Base-by-base conservation (phyloP, 2,797 vertebrate species). In the Pyrrhura leucotis region DNA sequence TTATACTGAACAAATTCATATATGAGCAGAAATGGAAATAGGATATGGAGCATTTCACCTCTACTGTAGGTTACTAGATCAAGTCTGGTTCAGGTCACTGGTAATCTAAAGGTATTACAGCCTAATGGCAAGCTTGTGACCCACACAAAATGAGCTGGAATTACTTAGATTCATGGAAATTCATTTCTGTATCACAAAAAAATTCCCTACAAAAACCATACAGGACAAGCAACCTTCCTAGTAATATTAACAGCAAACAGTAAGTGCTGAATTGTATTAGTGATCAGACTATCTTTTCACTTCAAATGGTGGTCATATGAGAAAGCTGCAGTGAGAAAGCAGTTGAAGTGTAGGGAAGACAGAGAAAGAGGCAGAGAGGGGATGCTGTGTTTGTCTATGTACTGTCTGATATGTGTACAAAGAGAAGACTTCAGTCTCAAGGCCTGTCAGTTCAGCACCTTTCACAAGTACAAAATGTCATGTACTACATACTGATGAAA, bases 381-480 rank as follows among this genome's bases (percentile, higher is more conserved):
- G 71, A 42, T 88, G 89, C 54, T 84, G 66, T 95, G 82, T 96
- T 96, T 96, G 88, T 94, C 92, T 95, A 56, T 7, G 73, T 81
- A 78, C 67, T n/a, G 17, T 94, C 80, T 96, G 95, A 94, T 96
- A 95, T 65, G 92, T 92, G 91, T 96, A 96, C 95, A 97, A 97
- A 97, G 91, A 95, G 92, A 94, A 96, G 89, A 90, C 83, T 95
- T 94, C 96, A 91, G 95, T 95, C 88, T 95, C 79, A 68, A 91
- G 96, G 92, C 95, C 95, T 96, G 96, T 96, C 96, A 97, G 94
- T 96, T 96, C 95, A 93, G 92, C 94, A 97, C 96, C 96, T 96
- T 96, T 97, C 96, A 95, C 89, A 45, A 96, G 92, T 51, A 97
- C 92, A 95, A 94, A 93, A 95, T 94, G 95, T 96, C 95, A 96